Evolutionary conservation across 2,797 vertebrate species (phyloP), one percentile per base, ranked within the genome.

Genomic region (Borostomias antarcticus): DNA sequence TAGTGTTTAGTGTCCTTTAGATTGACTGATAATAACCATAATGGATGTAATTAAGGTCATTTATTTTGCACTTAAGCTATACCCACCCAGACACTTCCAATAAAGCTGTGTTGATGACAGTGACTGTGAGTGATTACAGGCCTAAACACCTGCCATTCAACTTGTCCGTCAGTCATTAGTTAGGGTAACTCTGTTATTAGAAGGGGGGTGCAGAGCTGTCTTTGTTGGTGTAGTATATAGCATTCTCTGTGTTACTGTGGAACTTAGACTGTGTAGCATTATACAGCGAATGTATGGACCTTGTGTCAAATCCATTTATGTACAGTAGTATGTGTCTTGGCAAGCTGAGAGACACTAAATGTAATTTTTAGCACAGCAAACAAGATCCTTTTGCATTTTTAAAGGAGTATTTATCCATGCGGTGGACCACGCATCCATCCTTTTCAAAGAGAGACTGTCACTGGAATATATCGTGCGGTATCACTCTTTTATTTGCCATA

Each of bases 351-450:
- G 6, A 30, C 2, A 23, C 37, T 54, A 64, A 28, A 64, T 17
- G 0, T 37, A 33, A 37, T 58, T 58, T 58, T 64, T 32, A 64
- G 33, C 25, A 43, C 43, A 35, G 62, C 21, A 25, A 54, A 54
- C 13, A 25, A 62, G 26, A 4, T 33, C 61, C 47, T 33, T 19
- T 58, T 43, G 40, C 15, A n/a, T n/a, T 58, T 26, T 43, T 23
- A 29, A 21, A 9, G 53, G 2, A 2, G 57, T 56, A 25, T 50
- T 13, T 65, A 17, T 21, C 5, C 19, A 21, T 19, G 57, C 19
- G 19, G 21, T 37, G 7, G 32, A 40, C 33, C 19, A n/a, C n/a
- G 19, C 32, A 37, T 35, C 32, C 56, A 3, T 37, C 35, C 57
- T 10, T 5, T 58, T 35, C 9, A 35, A 33, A 19, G 30, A 58